Percentiles rank a stretch among this genome's conserved stretches.
These are phyloP conservation scores for Pachypanchax playfairii DNA, from an alignment of 2,113 vertebrate species.

Conservation along the genomic window DNA sequence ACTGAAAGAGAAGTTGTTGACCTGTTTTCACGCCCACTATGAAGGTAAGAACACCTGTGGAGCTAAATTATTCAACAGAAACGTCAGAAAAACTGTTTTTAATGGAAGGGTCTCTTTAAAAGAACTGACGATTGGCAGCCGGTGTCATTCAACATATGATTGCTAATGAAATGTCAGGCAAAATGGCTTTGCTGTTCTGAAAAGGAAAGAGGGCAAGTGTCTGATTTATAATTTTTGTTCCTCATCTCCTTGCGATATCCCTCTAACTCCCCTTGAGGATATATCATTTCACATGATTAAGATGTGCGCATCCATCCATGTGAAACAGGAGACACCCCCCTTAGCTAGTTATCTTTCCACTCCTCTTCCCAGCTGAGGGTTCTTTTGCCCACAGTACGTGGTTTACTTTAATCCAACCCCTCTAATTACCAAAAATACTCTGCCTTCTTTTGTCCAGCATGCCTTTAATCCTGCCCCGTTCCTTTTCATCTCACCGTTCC, in stretches of 20 bases:
- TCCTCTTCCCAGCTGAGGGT: conserved; percentile 5
- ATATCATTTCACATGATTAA: conserved; percentile 64
- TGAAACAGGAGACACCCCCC: conserved; percentile 45
- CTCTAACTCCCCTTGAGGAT: conserved; percentile 43
- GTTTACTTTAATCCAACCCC: conserved; percentile 32
- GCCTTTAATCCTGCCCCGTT: conserved; percentile 5
- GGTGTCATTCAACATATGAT: conserved; percentile 24
- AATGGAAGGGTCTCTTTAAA: too few species aligned
- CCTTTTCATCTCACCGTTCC: conserved; percentile 16
- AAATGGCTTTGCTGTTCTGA: conserved; percentile 34
- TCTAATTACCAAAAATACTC: conserved; percentile 37
- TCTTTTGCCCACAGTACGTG: background rate
- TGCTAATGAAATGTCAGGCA: conserved; percentile 40
- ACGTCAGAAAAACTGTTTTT: too few species aligned
- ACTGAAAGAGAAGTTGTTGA: too few species aligned
- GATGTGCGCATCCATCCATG: conserved; percentile 52
- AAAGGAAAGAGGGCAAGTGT: background rate
- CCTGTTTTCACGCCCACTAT: too few species aligned
- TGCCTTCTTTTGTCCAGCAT: background rate
- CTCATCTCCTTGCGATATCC: conserved; percentile 37
- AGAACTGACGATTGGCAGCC: conserved; percentile 37
- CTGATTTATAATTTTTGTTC: conserved; percentile 40
- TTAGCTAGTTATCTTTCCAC: conserved; percentile 24
- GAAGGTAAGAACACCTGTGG: too few species aligned
- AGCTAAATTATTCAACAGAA: too few species aligned